phyloP scores from a whole-genome alignment of 1,140 invertebrate genomes.

The Thalassaphorura encarpata region DNA sequence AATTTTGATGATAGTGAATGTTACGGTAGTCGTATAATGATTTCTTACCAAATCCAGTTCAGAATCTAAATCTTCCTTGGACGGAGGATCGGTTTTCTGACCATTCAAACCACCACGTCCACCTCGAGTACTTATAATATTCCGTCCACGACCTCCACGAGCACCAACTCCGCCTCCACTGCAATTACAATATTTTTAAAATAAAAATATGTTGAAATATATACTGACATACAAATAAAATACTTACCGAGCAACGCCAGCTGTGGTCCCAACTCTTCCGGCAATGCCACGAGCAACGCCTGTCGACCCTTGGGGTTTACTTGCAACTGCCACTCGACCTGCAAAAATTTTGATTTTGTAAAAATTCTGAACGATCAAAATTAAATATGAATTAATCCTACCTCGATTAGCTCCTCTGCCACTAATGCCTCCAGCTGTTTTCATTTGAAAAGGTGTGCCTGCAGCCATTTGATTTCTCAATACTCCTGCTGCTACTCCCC shows the following conservation, averaged over 20 bases:
- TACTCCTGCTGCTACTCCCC: not conserved
- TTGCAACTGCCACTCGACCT: not conserved
- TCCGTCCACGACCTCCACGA: too few relatives aligned
- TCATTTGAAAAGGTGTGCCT: not conserved
- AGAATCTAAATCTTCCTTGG: slow-evolving; percentile 18
- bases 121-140: too few relatives aligned
- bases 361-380: not conserved
- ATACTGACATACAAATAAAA: not conserved
- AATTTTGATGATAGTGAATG: not conserved
- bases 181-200: too few relatives aligned
- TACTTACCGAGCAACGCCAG: not conserved
- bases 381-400: not conserved
- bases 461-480: not conserved
- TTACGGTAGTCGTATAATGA: not conserved
- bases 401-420: too few relatives aligned
- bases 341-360: too few relatives aligned
- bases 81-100: not conserved
- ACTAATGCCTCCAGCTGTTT: too few relatives aligned
- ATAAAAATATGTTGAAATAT: too few relatives aligned
- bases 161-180: too few relatives aligned
- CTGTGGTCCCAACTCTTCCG: not conserved
- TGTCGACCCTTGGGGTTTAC: not conserved
- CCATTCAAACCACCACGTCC: not conserved
- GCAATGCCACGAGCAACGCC: not conserved
- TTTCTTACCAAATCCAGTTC: slow-evolving; percentile 16